Percentiles rank a stretch among this genome's conserved stretches.
Conservation (phyloP, 64 coral and sea anemone species). For the Dendronephthya gigantea region DNA sequence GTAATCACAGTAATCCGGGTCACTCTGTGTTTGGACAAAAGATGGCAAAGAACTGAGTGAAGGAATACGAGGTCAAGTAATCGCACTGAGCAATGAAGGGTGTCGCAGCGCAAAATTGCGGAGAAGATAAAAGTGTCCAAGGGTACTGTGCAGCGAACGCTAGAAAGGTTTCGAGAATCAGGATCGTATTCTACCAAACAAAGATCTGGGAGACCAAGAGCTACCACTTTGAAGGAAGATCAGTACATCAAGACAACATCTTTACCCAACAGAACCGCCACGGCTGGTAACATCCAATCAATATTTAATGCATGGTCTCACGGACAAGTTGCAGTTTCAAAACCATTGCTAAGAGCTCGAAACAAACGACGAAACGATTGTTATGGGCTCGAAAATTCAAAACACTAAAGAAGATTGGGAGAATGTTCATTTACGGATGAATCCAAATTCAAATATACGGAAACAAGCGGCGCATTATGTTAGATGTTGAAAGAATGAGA, state of each 20-base stretch:
- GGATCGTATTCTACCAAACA: background rate
- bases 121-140: background rate
- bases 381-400: constrained; percentile 4
- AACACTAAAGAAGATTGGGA: constrained; percentile 3
- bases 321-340: too few relatives aligned
- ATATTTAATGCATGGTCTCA: too few relatives aligned
- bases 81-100: background rate
- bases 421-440: background rate
- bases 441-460: background rate
- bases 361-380: background rate
- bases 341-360: too few relatives aligned
- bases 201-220: too few relatives aligned
- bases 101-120: background rate
- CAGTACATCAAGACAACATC: too few relatives aligned
- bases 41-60: constrained; percentile 1
- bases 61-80: background rate
- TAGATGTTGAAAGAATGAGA: background rate
- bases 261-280: too few relatives aligned
- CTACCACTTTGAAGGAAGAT: too few relatives aligned
- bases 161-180: background rate
- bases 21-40: background rate
- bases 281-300: too few relatives aligned
- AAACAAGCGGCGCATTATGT: background rate
- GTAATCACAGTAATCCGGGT: background rate
- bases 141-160: background rate